A percentile compares a stretch with the other conserved stretches of the same genome.
phyloP scores from a whole-genome alignment of 2,797 vertebrate species.

The Benthosema pterotum region DNA sequence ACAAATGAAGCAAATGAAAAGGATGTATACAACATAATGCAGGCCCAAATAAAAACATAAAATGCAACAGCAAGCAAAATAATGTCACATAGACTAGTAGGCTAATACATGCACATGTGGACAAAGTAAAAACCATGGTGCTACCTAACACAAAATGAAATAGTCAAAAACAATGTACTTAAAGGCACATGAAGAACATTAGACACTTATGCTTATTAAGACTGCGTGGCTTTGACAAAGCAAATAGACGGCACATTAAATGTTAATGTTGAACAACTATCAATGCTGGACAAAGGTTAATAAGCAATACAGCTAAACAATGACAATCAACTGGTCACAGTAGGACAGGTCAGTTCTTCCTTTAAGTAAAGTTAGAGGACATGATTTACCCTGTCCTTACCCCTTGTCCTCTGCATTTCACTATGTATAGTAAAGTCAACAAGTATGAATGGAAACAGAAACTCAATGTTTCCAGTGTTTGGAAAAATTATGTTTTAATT shows the following conservation, averaged over 20 bases:
- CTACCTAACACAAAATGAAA: slow-evolving; percentile 20
- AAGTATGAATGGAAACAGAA: neutral
- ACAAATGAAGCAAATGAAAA: slow-evolving; percentile 79
- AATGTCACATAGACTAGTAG: slow-evolving; percentile 45
- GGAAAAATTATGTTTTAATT: neutral
- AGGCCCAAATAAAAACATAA: slow-evolving; percentile 43
- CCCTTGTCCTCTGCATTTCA: neutral
- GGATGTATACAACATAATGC: slow-evolving; percentile 63
- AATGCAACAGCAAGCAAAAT: slow-evolving; percentile 60
- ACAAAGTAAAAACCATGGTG: slow-evolving; percentile 21
- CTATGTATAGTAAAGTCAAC: no score
- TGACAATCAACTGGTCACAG: neutral
- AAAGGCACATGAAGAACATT: slow-evolving; percentile 31
- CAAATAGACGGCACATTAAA: slow-evolving; percentile 24
- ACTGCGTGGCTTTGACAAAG: slow-evolving; percentile 30
- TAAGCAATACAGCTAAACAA: slow-evolving; percentile 23
- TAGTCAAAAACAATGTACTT: slow-evolving; percentile 23
- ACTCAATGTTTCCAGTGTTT: neutral
- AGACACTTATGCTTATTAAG: slow-evolving; percentile 28
- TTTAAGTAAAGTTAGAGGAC: slow-evolving; percentile 5
- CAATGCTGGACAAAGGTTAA: slow-evolving; percentile 47
- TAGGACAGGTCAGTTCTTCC: neutral
- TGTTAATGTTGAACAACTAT: slow-evolving; percentile 28
- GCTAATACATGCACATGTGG: slow-evolving; percentile 46
- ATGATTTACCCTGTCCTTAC: no score